A percentile compares a stretch with the other conserved stretches of the same genome.
Conservation (phyloP, 2,797 vertebrate genomes). For the Remorina albescens region DNA sequence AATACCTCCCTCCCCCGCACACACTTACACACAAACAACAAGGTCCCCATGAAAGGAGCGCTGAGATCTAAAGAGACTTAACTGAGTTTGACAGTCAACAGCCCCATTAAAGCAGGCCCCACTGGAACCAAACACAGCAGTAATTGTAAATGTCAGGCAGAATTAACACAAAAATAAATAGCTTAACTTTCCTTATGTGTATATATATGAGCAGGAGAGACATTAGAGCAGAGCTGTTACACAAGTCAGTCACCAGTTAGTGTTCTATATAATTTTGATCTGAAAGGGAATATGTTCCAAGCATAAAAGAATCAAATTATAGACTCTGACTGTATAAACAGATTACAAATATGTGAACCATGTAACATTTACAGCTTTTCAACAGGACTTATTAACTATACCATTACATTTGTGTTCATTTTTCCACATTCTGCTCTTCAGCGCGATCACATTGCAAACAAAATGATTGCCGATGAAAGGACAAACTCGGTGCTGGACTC, state of each 20-base stretch:
- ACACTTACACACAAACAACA: slow-evolving; percentile 57
- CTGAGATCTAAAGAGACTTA: slow-evolving; percentile 80
- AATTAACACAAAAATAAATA: slow-evolving; percentile 87
- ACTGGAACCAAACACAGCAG: slow-evolving; percentile 84
- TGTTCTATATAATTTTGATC: slow-evolving; percentile 35
- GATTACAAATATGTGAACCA: slow-evolving; percentile 48
- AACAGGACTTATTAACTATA: slow-evolving; percentile 39
- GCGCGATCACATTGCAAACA: slow-evolving; percentile 54
- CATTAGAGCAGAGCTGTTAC: slow-evolving; percentile 30
- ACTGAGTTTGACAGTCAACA: slow-evolving; percentile 88
- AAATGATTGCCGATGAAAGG: slow-evolving; percentile 57
- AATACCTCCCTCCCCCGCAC: slow-evolving; percentile 1
- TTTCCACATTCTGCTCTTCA: slow-evolving; percentile 51
- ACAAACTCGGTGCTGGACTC: slow-evolving; percentile 43
- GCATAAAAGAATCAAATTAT: slow-evolving; percentile 42
- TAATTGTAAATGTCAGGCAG: slow-evolving; percentile 88
- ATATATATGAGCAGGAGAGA: slow-evolving; percentile 63
- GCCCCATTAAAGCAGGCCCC: slow-evolving; percentile 82
- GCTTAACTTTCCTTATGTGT: slow-evolving; percentile 71
- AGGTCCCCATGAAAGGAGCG: slow-evolving; percentile 74
- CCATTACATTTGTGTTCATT: slow-evolving; percentile 31
- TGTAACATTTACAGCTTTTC: slow-evolving; percentile 58
- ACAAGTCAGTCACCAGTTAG: slow-evolving; percentile 59
- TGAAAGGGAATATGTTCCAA: slow-evolving; percentile 35
- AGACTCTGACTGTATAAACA: slow-evolving; percentile 51